Conservation (phyloP, 2,113 vertebrate species). For the Colinus virginianus region DNA sequence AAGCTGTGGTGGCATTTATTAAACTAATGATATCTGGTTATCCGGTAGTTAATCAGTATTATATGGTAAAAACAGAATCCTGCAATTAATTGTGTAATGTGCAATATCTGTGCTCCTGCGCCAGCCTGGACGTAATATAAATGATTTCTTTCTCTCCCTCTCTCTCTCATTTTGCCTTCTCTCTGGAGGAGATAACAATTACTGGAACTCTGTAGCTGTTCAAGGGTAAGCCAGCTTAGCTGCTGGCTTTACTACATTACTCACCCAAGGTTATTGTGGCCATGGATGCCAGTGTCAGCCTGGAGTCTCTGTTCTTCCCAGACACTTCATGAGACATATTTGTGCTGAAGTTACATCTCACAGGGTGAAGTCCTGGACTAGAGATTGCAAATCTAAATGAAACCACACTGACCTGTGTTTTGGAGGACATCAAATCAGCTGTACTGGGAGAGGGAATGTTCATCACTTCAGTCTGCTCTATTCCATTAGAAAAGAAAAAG, state of each 20-base stretch:
- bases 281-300: not conserved
- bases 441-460: not conserved
- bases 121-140: conserved; percentile 2
- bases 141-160: not conserved
- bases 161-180: not conserved
- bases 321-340: not conserved
- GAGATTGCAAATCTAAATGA: conserved; percentile 45
- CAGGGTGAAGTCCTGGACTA: not conserved
- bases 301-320: not conserved
- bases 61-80: not conserved
- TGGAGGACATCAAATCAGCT: conserved; percentile 13
- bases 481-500: conserved; percentile 19
- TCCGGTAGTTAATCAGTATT: conserved; percentile 57
- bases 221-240: conserved; percentile 25
- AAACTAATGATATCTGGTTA: conserved; percentile 61
- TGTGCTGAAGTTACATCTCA: conserved; percentile 17
- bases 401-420: conserved; percentile 21
- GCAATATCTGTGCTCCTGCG: not conserved
- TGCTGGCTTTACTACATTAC: not conserved
- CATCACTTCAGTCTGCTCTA: not conserved
- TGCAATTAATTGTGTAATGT: conserved; percentile 17
- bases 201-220: conserved; percentile 27
- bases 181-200: not conserved
- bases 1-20: conserved; percentile 50
- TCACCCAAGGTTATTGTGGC: conserved; percentile 17